phyloP scores from a whole-genome alignment of 2,797 vertebrate species.

The Spinibarbus caldwelli region DNA sequence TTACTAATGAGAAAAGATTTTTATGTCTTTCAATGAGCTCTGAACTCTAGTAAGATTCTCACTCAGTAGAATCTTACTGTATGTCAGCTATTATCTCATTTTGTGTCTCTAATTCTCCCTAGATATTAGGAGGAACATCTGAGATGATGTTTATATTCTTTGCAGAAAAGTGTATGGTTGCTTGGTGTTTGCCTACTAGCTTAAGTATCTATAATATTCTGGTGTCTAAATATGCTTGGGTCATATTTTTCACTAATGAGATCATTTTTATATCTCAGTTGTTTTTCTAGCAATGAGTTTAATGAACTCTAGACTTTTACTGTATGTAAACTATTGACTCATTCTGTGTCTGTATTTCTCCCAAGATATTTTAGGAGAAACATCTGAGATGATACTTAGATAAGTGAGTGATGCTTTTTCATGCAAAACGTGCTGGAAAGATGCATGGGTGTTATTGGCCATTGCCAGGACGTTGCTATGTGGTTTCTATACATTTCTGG shows the following conservation, averaged over 20 bases:
- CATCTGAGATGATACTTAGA: neutral
- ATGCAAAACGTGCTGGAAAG: neutral
- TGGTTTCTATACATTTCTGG: neutral
- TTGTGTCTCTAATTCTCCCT: neutral
- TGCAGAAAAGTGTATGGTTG: neutral
- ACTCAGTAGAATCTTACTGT: neutral
- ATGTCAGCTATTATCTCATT: neutral
- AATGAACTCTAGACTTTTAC: neutral
- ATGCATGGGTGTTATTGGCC: neutral
- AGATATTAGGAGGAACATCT: neutral
- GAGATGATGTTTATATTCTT: neutral
- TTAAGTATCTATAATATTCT: neutral
- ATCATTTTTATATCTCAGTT: neutral
- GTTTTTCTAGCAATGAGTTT: neutral
- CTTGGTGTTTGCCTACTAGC: neutral
- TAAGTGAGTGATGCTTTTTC: neutral
- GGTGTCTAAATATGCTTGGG: neutral
- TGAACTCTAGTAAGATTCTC: neutral
- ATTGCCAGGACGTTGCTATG: neutral
- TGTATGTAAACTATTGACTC: neutral
- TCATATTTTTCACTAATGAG: too few relatives aligned
- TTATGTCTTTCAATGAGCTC: neutral
- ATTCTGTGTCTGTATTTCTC: neutral
- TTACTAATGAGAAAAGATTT: neutral
- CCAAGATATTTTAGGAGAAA: neutral